Evolutionary conservation across 2,113 vertebrate genomes (phyloP).

Genomic region (Gallinago undulata): DNA sequence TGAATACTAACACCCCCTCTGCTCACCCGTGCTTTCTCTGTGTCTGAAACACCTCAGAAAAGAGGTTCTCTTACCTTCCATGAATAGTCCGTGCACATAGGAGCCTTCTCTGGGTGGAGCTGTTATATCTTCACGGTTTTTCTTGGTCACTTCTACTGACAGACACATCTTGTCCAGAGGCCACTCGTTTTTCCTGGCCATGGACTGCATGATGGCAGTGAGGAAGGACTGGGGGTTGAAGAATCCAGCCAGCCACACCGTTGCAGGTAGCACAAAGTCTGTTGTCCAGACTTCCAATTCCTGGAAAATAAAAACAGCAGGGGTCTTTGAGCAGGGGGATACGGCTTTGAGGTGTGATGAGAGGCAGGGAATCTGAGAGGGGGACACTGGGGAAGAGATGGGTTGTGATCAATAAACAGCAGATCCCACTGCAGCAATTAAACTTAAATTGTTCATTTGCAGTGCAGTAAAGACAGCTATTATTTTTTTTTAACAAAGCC

Average conservation of each 20-base stretch:
- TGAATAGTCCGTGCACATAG: slow-evolving; percentile 75
- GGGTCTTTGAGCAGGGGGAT: neutral
- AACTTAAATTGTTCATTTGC: neutral
- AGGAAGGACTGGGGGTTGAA: slow-evolving; percentile 84
- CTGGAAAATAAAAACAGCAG: slow-evolving; percentile 22
- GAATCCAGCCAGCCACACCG: slow-evolving; percentile 78
- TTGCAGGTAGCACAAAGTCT: slow-evolving; percentile 75
- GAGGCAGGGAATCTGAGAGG: neutral
- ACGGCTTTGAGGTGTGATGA: accelerated
- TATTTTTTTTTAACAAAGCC: neutral
- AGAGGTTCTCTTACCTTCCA: slow-evolving; percentile 71
- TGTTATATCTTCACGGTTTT: slow-evolving; percentile 69
- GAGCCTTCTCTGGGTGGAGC: slow-evolving; percentile 76
- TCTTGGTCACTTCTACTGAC: slow-evolving; percentile 79
- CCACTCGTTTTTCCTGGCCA: slow-evolving; percentile 79
- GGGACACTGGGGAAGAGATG: neutral
- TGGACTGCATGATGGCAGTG: slow-evolving; percentile 80
- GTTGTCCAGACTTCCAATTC: slow-evolving; percentile 78
- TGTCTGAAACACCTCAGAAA: neutral
- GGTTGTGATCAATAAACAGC: neutral
- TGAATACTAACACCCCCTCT: neutral
- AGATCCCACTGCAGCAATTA: neutral
- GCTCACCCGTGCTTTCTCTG: neutral
- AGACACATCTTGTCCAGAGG: slow-evolving; percentile 82
- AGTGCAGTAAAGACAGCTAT: neutral